Evolutionary conservation across 2,113 vertebrate genomes (phyloP), one percentile per base, ranked within the genome.

Genomic region (Nematolebias whitei): DNA sequence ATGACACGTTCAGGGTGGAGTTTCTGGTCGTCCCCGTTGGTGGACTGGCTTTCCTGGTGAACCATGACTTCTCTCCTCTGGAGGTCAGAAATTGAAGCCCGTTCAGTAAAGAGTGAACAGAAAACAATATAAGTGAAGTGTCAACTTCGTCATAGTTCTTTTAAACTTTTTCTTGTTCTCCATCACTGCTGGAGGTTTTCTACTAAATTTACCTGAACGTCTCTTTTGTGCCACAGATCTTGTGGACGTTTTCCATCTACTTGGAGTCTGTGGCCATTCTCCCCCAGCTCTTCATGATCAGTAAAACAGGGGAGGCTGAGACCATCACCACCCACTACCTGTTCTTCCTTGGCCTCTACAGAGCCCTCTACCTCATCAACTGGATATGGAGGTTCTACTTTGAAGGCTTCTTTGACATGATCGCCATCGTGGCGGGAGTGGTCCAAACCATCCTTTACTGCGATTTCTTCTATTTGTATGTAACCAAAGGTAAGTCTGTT

Each of bases 381-480:
- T 99, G 98, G 98, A 95, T 99, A 90, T 99, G 98, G 98, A 96
- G 97, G 92, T 99, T 96, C 92, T 98, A 98, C 90, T 98, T 97
- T 1, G 98, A 99, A 89, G 96, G 96, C 4, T 99, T 99, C 93
- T 99, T 99, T 19, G 98, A 99, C 89, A 95, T 99, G 93, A 99
- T 99, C 24, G 98, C 96, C 39, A 97, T 99, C 13, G 98, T 99
- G 39, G 98, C 98, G 4, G 98, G 97, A 16, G 94, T 98, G 54
- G 98, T 99, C 69, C 98, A 99, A 92, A 99, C 98, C 23, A 97
- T 99, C 84, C 94, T 99, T 2, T 99, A 99, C 89, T 99, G 98
- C 75, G 98, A 99, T 90, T 99, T 99, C 94, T 99, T 99, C 94
- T 99, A 99, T 91, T 93, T 99, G 91, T 99, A 99, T 85, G 95